Base-by-base conservation (phyloP, 2,888 invertebrate species). In the Troilus luridus region DNA sequence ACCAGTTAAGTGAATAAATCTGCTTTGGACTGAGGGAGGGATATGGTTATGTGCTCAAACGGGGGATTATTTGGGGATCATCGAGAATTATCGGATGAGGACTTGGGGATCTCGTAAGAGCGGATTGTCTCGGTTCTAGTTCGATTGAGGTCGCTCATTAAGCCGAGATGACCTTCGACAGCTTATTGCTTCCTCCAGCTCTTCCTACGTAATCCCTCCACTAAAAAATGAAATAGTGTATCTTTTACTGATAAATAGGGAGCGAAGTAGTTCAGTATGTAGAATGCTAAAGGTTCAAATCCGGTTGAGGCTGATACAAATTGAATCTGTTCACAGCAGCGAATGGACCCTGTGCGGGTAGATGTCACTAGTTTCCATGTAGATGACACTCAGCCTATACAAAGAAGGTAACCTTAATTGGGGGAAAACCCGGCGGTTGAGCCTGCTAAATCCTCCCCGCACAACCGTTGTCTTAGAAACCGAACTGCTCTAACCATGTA, bases 91-190 rank as follows among this genome's bases (percentile, higher is more conserved):
- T 67, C 24, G 67, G 67, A 67, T 67, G 21, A 67, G 67, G 2
- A 67, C 24, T 24, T 24, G 67, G 67, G 24, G 24, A 67, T 67
- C 67, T 67, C 24, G 67, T 67, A n/a, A 11, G 12, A 12, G 19
- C 24, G 67, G 67, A 67, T 67, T 67, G 67, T 24, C n/a, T n/a
- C 12, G 67, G 24, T 67, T 67, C 24, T 24, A 67, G 67, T 67
- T 67, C 24, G 67, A 67, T 67, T 67, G 67, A 67, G 67, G 67
- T 67, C 67, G 64, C 64, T 64, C 64, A 64, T n/a, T n/a, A 8
- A n/a, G n/a, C 64, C 64, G 67, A 1, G 12, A 24, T 24, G 24
- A 67, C 24, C 24, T 67, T 67, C 24, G 67, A 24, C 67, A 24
- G 67, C 67, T 67, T 67, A 67, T 67, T 67, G 24, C 67, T 24